Evolutionary conservation across 2,797 vertebrate species (phyloP).

Genomic region (Labeo calbasu): DNA sequence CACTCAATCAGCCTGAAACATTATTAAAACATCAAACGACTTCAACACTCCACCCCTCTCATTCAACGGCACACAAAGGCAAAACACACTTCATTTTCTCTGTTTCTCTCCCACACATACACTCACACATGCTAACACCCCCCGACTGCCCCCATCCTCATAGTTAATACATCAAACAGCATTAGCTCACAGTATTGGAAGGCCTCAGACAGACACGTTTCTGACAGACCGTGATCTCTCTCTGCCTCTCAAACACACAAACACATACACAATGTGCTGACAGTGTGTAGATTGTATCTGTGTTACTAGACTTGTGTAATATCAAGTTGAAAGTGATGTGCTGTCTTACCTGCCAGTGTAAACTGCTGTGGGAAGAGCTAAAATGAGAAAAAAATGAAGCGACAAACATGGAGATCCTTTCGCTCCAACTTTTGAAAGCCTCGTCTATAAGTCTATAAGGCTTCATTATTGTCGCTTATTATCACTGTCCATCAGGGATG

Average conservation of each 20-base stretch:
- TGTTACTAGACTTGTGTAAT: slow-evolving; percentile 76
- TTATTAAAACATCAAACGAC: slow-evolving; percentile 82
- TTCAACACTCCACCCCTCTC: slow-evolving; percentile 63
- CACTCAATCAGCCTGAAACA: slow-evolving; percentile 76
- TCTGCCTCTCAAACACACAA: slow-evolving; percentile 1
- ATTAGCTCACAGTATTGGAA: slow-evolving; percentile 79
- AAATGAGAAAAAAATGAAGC: slow-evolving; percentile 24
- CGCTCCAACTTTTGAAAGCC: slow-evolving; percentile 5
- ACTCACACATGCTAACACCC: slow-evolving; percentile 32
- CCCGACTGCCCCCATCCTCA: slow-evolving; percentile 75
- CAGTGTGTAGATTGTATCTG: slow-evolving; percentile 74
- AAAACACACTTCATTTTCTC: slow-evolving; percentile 35
- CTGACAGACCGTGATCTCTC: slow-evolving; percentile 72
- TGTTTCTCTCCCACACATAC: slow-evolving; percentile 30
- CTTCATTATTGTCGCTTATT: slow-evolving; percentile 14
- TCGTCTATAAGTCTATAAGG: slow-evolving; percentile 4
- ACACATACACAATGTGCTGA: slow-evolving; percentile 71
- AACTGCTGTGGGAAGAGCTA: slow-evolving; percentile 40
- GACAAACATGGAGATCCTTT: slow-evolving; percentile 36
- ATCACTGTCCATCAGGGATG: slow-evolving; percentile 21
- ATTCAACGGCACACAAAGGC: slow-evolving; percentile 26
- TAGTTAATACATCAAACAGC: slow-evolving; percentile 85
- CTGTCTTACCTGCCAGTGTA: slow-evolving; percentile 71
- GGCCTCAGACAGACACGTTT: slow-evolving; percentile 78
- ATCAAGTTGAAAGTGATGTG: slow-evolving; percentile 73